Evolutionary conservation across 2,113 vertebrate genomes (phyloP).

Genomic region (Python bivittatus): DNA sequence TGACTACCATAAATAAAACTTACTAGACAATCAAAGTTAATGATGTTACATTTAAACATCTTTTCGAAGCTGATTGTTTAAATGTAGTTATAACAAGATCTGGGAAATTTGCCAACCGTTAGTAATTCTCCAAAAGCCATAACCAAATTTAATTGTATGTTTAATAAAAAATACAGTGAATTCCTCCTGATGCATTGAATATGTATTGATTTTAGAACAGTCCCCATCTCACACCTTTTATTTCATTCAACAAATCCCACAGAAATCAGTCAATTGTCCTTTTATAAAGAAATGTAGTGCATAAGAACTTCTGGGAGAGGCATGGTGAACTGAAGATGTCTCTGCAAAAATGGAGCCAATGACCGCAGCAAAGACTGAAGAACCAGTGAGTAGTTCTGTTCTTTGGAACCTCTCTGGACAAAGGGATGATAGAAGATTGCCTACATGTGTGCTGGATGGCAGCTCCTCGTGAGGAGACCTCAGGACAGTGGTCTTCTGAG

Average conservation of each 20-base stretch:
- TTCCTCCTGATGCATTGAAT: constrained; percentile 1
- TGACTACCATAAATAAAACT: constrained; percentile 30
- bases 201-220: not conserved
- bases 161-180: constrained; percentile 26
- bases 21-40: constrained; percentile 37
- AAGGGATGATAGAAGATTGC: too few species aligned
- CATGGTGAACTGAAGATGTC: too few species aligned
- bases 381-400: too few species aligned
- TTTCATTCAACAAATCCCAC: constrained; percentile 25
- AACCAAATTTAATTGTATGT: constrained; percentile 13
- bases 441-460: too few species aligned
- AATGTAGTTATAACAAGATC: constrained; percentile 33
- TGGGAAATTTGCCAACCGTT: constrained; percentile 33
- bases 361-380: too few species aligned
- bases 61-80: constrained; percentile 29
- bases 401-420: too few species aligned
- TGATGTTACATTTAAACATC: constrained; percentile 13
- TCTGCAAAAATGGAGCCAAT: too few species aligned
- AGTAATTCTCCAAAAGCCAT: constrained; percentile 34
- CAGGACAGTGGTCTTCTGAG: too few species aligned
- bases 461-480: too few species aligned
- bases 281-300: not conserved
- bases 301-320: too few species aligned
- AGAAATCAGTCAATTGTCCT: constrained; percentile 13
- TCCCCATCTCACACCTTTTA: constrained; percentile 1